Evolutionary conservation across 2,113 vertebrate genomes (phyloP), one percentile per base, ranked within the genome.

Genomic region (Chlamydotis undulata): DNA sequence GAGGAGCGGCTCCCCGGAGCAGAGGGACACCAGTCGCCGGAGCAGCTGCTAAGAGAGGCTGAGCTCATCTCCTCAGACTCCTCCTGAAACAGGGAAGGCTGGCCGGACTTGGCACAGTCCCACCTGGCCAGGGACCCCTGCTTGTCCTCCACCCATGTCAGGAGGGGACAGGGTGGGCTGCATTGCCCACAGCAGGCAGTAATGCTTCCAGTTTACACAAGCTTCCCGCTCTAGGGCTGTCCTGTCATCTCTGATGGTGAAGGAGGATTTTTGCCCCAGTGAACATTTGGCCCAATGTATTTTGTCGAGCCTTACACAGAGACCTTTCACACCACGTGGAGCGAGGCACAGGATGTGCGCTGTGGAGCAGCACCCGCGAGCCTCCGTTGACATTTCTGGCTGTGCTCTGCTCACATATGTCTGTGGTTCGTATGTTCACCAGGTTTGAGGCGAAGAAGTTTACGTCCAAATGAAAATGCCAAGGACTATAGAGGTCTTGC

Each of bases 81-180:
- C 47, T 61, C 50, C 59, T 24, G 28, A n/a, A 39, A n/a, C 49
- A 17, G 19, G n/a, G 65, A 29, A 45, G 29, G 65, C 26, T 35
- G 67, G 9, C 15, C 0, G 0, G 35, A 19, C 26, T 37, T 4
- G 1, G 14, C 8, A 31, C 1, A 2, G 49, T 52, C 61, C 37
- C 37, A 21, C 45, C 41, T 8, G 13, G 37, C 59, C 28, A 10
- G 17, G 37, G 37, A 18, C 35, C 39, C 31, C 28, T 6, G 25
- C 18, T 43, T 6, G 0, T 8, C 33, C 41, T 43, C 22, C 50
- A 57, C 35, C 50, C 28, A 28, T 2, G 24, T n/a, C 39, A 19
- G 29, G 29, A 53, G 33, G 67, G 28, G 29, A 5, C 29, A 17
- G 41, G 47, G 55, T 49, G 17, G 24, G 60, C 21, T 31, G n/a